These are phyloP conservation scores for Haliclona indistincta DNA, from an alignment of 37 sponge, comb jelly and placozoan genomes.

Conservation along the genomic window DNA sequence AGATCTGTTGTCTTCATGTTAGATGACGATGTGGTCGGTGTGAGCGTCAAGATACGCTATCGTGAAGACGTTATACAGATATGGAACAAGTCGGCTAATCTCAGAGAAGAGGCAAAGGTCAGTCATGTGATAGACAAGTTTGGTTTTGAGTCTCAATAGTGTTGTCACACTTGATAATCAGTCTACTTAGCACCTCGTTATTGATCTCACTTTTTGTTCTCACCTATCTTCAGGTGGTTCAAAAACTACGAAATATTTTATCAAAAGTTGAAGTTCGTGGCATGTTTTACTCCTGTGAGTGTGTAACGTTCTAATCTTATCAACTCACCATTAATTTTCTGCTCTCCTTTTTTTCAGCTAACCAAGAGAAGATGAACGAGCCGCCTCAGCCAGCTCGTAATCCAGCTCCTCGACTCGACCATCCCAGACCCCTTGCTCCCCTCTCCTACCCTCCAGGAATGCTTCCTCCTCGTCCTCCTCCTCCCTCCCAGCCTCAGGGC, in stretches of 20 bases:
- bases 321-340: neutral
- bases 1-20: neutral
- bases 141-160: too few relatives aligned
- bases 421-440: neutral
- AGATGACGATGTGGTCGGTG: constrained; percentile 69
- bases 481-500: neutral
- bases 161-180: too few relatives aligned
- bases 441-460: neutral
- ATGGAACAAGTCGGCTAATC: constrained; percentile 53
- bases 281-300: constrained; percentile 28
- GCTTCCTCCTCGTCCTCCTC: constrained; percentile 19
- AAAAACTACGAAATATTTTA: constrained; percentile 26
- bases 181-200: too few relatives aligned
- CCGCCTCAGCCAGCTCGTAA: constrained; percentile 3
- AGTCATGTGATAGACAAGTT: too few relatives aligned
- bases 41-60: constrained; percentile 58
- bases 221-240: constrained; percentile 29
- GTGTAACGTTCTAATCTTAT: neutral
- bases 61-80: constrained; percentile 49
- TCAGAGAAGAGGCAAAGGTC: constrained; percentile 33
- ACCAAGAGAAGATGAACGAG: constrained; percentile 10
- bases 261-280: constrained; percentile 30
- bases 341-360: constrained; percentile 5
- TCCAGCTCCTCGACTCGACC: neutral
- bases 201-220: too few relatives aligned